Percentiles rank a stretch among this genome's conserved stretches.
Conservation (phyloP, 2,113 vertebrate species). For the Xerus inauris region DNA sequence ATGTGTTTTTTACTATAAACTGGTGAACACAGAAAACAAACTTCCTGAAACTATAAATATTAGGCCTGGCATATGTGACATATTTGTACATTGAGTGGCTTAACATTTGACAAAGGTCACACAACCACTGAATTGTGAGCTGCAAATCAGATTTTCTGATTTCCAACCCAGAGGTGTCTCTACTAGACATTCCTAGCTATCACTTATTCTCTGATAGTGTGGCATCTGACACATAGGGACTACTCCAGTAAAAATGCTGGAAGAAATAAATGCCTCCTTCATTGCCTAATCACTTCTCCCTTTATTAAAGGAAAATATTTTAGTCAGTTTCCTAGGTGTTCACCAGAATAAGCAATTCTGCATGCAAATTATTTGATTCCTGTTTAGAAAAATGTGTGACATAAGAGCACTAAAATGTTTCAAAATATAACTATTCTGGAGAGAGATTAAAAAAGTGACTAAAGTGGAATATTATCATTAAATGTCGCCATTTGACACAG, state of each 20-base stretch:
- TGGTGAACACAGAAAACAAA: background rate
- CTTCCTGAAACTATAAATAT: background rate
- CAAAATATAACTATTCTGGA: background rate
- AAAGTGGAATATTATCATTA: background rate
- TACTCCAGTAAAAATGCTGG: background rate
- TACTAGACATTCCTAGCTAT: background rate
- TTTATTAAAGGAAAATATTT: background rate
- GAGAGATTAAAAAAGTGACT: conserved; percentile 2
- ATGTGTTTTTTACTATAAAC: background rate
- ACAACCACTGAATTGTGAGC: background rate
- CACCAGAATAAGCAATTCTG: background rate
- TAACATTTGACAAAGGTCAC: background rate
- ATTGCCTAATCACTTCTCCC: background rate
- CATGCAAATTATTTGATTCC: background rate
- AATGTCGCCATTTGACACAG: background rate
- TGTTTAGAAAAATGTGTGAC: conserved; percentile 17
- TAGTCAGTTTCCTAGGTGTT: background rate
- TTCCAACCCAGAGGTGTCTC: background rate
- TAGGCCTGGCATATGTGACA: background rate
- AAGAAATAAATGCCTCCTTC: background rate
- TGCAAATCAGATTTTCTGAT: background rate
- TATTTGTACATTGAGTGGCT: background rate
- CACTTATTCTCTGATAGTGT: background rate
- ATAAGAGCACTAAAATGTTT: background rate
- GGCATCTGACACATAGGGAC: background rate